These are phyloP conservation scores for Apaloderma vittatum DNA, from an alignment of 2,113 vertebrate species.

Conservation along the genomic window DNA sequence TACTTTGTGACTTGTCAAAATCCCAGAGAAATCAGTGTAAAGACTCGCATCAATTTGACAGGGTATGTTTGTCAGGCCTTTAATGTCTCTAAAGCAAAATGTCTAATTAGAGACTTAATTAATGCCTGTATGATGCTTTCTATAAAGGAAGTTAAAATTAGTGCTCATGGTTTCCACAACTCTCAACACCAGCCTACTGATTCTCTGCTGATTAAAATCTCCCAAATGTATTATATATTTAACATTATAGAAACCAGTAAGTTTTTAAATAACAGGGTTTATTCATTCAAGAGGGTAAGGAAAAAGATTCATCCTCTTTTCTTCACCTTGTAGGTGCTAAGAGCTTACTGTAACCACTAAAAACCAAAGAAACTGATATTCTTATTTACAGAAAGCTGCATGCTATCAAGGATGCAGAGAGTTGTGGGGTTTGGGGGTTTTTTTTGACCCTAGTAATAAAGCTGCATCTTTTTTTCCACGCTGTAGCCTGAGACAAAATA, in stretches of 20 bases:
- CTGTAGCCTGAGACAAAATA: conserved; percentile 58
- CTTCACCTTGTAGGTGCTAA: not conserved
- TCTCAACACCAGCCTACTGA: not conserved
- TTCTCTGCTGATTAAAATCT: not conserved
- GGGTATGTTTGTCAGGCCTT: not conserved
- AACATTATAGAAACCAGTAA: not conserved
- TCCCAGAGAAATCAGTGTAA: not conserved
- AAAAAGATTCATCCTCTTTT: not conserved
- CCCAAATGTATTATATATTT: not conserved
- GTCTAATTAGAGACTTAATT: conserved; percentile 40
- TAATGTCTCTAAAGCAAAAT: not conserved
- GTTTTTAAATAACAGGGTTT: not conserved
- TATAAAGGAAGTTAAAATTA: not conserved
- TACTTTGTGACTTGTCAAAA: not conserved
- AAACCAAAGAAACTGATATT: not conserved
- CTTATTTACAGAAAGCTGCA: not conserved
- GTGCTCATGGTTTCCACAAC: not conserved
- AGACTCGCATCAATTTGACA: not conserved
- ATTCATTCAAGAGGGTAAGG: not conserved
- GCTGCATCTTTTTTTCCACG: not conserved
- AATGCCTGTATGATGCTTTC: conserved; percentile 1
- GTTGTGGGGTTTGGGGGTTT: too few relatives aligned
- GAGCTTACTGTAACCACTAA: not conserved
- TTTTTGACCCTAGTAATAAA: conserved; percentile 1
- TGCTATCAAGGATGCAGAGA: not conserved